A percentile compares a stretch with the other conserved stretches of the same genome.
These are phyloP conservation scores for Apoda limacodes DNA, from an alignment of 2,888 invertebrate species.

Conservation along the genomic window DNA sequence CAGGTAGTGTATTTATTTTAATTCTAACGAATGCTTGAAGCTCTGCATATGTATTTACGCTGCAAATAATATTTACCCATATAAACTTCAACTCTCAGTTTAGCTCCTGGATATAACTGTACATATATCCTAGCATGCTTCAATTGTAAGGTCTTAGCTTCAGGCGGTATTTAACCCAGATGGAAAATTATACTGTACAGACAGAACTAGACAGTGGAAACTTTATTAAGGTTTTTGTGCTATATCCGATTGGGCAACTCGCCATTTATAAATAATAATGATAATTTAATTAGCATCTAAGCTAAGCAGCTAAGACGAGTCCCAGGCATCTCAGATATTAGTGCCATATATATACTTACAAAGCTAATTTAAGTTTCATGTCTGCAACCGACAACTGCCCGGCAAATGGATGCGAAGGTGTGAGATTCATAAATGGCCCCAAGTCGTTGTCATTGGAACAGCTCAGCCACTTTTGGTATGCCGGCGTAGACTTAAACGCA, in stretches of 20 bases:
- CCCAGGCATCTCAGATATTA: constrained; percentile 1
- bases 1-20: too few relatives aligned
- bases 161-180: too few relatives aligned
- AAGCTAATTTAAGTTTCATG: constrained; percentile 91
- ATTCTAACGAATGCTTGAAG: too few relatives aligned
- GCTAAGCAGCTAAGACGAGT: background rate
- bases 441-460: constrained; percentile 70
- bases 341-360: constrained; percentile 71
- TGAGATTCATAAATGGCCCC: constrained; percentile 76
- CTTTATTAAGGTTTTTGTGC: background rate
- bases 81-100: too few relatives aligned
- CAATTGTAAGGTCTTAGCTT: too few relatives aligned
- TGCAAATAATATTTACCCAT: too few relatives aligned
- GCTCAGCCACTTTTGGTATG: constrained; percentile 87
- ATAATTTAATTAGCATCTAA: background rate
- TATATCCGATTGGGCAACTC: background rate
- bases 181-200: too few relatives aligned
- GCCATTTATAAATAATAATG: background rate
- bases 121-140: too few relatives aligned
- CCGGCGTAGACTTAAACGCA: constrained; percentile 89
- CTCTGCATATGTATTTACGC: too few relatives aligned
- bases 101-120: too few relatives aligned
- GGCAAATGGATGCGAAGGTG: constrained; percentile 92
- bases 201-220: too few relatives aligned
- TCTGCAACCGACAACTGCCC: constrained; percentile 95